A percentile compares a stretch with the other conserved stretches of the same genome.
These are phyloP conservation scores for Dysidea cf. avara DNA, from an alignment of 37 sponge, comb jelly and placozoan genomes.

Conservation along the genomic window DNA sequence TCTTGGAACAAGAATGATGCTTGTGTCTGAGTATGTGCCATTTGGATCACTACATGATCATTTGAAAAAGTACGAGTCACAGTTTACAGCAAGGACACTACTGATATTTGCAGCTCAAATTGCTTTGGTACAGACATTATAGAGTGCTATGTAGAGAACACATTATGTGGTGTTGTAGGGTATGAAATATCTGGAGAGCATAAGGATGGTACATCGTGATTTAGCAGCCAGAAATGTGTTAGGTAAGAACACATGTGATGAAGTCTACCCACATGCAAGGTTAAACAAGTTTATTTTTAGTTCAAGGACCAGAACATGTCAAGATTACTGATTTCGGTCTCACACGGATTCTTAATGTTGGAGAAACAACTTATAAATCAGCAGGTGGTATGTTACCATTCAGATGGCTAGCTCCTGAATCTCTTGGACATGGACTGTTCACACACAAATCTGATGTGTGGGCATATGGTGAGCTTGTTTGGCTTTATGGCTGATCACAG, in stretches of 20 bases:
- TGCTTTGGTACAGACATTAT: slow-evolving; percentile 34
- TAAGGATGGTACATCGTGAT: no score
- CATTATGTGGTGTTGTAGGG: no score
- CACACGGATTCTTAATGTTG: slow-evolving; percentile 73
- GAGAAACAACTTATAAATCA: slow-evolving; percentile 65
- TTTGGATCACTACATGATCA: slow-evolving; percentile 84
- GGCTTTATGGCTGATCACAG: no score
- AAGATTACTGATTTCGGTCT: slow-evolving; percentile 97
- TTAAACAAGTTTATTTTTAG: slow-evolving; percentile 19
- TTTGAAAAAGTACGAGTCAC: slow-evolving; percentile 73
- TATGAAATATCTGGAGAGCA: no score
- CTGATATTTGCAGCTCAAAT: slow-evolving; percentile 76
- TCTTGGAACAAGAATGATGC: slow-evolving; percentile 86
- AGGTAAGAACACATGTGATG: neutral
- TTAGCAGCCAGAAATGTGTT: neutral
- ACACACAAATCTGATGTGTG: slow-evolving; percentile 93
- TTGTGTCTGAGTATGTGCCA: slow-evolving; percentile 84
- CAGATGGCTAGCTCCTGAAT: slow-evolving; percentile 90
- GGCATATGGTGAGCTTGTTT: slow-evolving; percentile 76
- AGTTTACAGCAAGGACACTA: slow-evolving; percentile 60
- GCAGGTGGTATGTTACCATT: slow-evolving; percentile 78
- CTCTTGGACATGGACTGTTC: slow-evolving; percentile 50
- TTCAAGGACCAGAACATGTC: slow-evolving; percentile 67
- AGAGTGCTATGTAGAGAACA: no score
- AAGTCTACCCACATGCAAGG: no score